Base-by-base conservation (phyloP, 2,113 vertebrate genomes). In the Ageneiosus marmoratus region DNA sequence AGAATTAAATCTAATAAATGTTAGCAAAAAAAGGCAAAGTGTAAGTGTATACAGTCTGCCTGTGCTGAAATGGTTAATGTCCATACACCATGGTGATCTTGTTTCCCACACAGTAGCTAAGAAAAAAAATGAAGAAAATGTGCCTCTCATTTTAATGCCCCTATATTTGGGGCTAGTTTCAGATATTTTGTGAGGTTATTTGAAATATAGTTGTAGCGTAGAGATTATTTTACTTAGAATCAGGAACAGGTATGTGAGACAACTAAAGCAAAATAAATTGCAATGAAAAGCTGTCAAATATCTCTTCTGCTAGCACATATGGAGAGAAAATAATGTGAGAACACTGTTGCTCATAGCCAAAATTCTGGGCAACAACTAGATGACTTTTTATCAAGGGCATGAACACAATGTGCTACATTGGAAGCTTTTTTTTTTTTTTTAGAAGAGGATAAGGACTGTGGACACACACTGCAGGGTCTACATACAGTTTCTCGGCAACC, bases 231-330 rank as follows among this genome's bases (percentile, higher is more conserved):
- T 32, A n/a, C 50, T 48, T 46, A 16, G 27, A 74, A 73, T 29
- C 70, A 50, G 44, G 46, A 74, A 0, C 69, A 48, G 44, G 69
- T 72, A 48, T 48, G 44, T 72, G 12, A 9, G 16, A 73, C 13
- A 5, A 16, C 44, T 74, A n/a, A 18, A 29, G 46, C n/a, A 51
- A 51, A 74, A 72, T 72, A 46, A 27, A 73, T 48, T 73, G 44
- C 24, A 50, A 12, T 73, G 44, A 73, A 73, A 73, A 27, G 70
- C 44, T 27, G 24, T 73, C 70, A 73, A 73, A 73, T 48, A 73
- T 18, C 70, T 73, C 44, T 48, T 73, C n/a, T n/a, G 12, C 46
- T 73, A 70, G 70, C n/a, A 73, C n/a, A 73, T 73, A 48, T 73
- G 41, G 44, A 73, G 44, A 73, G 70, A 73, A 73, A 73, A 48